Base-by-base conservation (phyloP, 2,797 vertebrate species). In the Hippopotamyrus pictus region DNA sequence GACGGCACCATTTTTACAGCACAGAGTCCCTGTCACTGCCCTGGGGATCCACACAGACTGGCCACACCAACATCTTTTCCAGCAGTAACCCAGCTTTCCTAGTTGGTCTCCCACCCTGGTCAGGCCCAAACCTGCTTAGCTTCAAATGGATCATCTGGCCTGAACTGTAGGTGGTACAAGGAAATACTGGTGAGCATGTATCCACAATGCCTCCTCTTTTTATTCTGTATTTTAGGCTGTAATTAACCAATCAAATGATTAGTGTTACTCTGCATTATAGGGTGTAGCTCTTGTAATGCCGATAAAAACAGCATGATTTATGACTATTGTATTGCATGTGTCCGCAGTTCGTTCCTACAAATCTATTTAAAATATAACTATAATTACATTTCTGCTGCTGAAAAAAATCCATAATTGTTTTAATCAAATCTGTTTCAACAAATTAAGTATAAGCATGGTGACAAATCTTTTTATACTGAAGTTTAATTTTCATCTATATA, bases 391-490 rank as follows among this genome's bases (percentile, higher is more conserved):
- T 76, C 69, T 76, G 33, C 69, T 17, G 69, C 69, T 76, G 69
- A 76, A 76, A 73, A 37, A 37, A 76, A 82, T 46, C 73, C 19
- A 46, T 82, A 82, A 46, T 82, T 46, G 41, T 82, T 82, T 46
- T 46, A 82, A 46, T 82, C 76, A 82, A 46, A 82, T 46, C 76
- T 48, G 41, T 22, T 82, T 82, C 19, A 82, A 82, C 76, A 82
- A 82, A 82, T 82, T 82, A 82, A 82, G 76, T 44, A 82, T 82
- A 46, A 82, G 41, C 44, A 82, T 82, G 76, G 76, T 82, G 19
- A 44, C 33, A 76, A 76, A 76, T 82, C 19, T 82, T 82, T 82
- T 82, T 82, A 46, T 82, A 82, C 69, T 19, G 69, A 76, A 33
- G 33, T 37, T 33, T 41, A 76, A 76, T 37, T 41, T 14, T 41